Evolutionary conservation across 2,888 invertebrate genomes (phyloP), one percentile per base, ranked within the genome.

Genomic region (Drosophila borealis): DNA sequence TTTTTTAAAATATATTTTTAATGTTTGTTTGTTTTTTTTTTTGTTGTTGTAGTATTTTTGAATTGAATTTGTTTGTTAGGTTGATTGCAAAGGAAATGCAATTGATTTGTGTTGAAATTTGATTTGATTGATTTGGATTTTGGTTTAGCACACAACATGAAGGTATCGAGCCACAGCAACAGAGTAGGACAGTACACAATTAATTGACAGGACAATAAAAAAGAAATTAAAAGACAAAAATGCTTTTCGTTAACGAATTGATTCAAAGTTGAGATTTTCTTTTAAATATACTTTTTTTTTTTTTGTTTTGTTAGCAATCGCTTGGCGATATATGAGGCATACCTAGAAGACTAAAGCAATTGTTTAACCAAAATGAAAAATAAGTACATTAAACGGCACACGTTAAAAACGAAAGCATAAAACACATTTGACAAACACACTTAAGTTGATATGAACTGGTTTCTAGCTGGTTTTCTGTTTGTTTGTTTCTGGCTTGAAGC

Each of bases 161-260:
- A 92, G 92, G 90, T 91, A 85, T 90, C 90, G 91, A 92, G 91
- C 91, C 91, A 92, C 92, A 92, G 92, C 92, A 91, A 92, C 92
- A 91, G 90, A 91, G 92, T 88, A 89, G 87, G 87, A 87, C 87
- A 87, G 89, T 89, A 92, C 92, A 92, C 92, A 92, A 92, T 91
- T 90, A 91, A 92, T 85, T 88, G 84, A 92, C 91, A 92, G 92
- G 92, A 92, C 92, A 92, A 85, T 85, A 85, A 85, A 85, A 91
- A 92, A 91, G 91, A 92, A 92, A 91, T 88, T 89, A 90, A 88
- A 91, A 90, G 87, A 91, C 88, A 91, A 90, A 86, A 90, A 86
- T 87, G 89, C 85, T 85, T 90, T 90, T 90, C 86, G 81, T 90
- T 89, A 89, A 83, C 86, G 89, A 90, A 89, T 81, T 80, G 64